These are phyloP conservation scores for Drosophila incognita DNA, from an alignment of 2,888 invertebrate species.

Conservation along the genomic window DNA sequence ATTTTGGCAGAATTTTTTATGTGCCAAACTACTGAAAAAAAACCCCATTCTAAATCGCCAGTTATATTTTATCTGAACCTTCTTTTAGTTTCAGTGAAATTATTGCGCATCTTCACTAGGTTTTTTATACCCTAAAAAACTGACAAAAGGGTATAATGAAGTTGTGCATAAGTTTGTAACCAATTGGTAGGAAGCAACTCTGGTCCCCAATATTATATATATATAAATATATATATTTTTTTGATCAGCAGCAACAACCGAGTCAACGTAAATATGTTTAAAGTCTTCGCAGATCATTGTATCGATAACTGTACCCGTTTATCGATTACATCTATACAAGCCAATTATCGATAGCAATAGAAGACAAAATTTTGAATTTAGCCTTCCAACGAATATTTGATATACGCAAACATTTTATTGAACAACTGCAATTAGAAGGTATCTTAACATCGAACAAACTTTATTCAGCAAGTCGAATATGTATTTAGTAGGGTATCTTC, in stretches of 20 bases:
- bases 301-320: not conserved
- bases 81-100: not conserved
- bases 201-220: not conserved
- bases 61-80: conserved; percentile 1
- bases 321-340: not conserved
- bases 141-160: not conserved
- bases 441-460: not conserved
- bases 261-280: not conserved
- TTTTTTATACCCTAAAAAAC: not conserved
- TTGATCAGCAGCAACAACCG: not conserved
- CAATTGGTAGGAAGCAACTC: not conserved
- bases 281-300: not conserved
- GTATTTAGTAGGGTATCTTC: not conserved
- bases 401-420: not conserved
- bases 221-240: not conserved
- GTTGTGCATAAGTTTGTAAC: not conserved
- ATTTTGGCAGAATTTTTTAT: conserved; percentile 53
- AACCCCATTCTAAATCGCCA: conserved; percentile 14
- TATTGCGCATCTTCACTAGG: conserved; percentile 14
- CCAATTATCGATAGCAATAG: not conserved
- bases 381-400: not conserved
- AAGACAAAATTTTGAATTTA: not conserved
- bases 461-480: not conserved
- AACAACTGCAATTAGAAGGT: not conserved
- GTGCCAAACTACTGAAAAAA: conserved; percentile 4